Evolutionary conservation across 2,797 vertebrate genomes (phyloP).

Genomic region (Acanthis flammea): DNA sequence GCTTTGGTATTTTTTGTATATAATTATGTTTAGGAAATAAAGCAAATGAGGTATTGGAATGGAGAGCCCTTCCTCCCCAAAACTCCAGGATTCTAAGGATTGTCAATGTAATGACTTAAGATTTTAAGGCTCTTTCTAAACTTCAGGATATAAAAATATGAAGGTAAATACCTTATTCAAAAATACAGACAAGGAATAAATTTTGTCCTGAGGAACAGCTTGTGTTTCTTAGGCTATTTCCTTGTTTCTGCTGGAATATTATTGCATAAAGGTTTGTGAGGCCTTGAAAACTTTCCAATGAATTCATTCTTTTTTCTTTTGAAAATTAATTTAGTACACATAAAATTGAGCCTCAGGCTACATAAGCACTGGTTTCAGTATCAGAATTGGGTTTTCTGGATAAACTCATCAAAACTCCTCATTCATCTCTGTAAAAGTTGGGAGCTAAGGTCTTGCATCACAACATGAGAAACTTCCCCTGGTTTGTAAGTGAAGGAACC

Average conservation of each 20-base stretch:
- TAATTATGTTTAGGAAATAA: not conserved
- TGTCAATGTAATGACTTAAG: not conserved
- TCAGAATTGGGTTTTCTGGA: not conserved
- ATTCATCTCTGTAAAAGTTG: not conserved
- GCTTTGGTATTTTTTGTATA: not conserved
- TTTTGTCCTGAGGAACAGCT: not conserved
- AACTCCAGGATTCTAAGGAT: not conserved
- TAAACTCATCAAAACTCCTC: not conserved
- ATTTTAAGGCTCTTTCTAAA: not conserved
- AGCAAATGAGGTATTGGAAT: not conserved
- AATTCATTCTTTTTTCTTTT: not conserved
- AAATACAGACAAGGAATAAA: not conserved
- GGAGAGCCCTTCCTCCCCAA: not conserved
- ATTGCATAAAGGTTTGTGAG: not conserved
- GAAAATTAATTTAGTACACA: not conserved
- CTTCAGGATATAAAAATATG: not conserved
- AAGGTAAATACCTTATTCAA: not conserved
- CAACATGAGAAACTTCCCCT: not conserved
- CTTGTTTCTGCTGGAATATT: not conserved
- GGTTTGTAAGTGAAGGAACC: not conserved
- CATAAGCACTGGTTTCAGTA: not conserved
- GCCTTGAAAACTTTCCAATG: not conserved
- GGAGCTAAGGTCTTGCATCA: not conserved
- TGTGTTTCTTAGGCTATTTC: not conserved
- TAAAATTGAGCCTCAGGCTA: not conserved